Conservation (phyloP, 2,888 invertebrate genomes). For the Lysandra coridon region DNA sequence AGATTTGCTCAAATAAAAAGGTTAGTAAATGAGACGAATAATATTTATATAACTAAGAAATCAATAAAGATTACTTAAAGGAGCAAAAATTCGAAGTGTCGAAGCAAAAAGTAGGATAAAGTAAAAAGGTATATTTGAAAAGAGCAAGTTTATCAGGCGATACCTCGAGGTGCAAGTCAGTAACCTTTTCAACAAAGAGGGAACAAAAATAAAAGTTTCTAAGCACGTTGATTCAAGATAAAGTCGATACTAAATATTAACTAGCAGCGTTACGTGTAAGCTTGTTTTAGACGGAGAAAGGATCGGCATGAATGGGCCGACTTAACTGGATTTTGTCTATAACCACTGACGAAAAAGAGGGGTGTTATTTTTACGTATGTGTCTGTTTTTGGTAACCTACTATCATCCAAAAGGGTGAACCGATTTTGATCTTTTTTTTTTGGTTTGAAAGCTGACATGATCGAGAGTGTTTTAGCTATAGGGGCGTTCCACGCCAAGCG, state of each 20-base stretch:
- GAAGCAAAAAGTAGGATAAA: background rate
- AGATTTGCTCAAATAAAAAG: too few relatives aligned
- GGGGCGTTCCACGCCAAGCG: too few relatives aligned
- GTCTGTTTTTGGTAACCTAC: too few relatives aligned
- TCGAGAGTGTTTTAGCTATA: too few relatives aligned
- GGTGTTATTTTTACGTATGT: too few relatives aligned
- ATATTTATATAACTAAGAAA: too few relatives aligned
- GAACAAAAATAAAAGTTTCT: slow-evolving; percentile 2
- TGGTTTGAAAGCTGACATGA: too few relatives aligned
- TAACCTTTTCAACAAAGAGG: background rate
- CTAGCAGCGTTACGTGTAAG: background rate
- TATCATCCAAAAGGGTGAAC: too few relatives aligned
- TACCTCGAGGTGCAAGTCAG: background rate
- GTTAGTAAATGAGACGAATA: too few relatives aligned
- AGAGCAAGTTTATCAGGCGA: background rate
- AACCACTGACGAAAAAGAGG: too few relatives aligned
- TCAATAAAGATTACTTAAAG: too few relatives aligned
- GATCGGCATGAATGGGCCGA: background rate
- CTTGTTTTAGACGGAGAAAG: background rate
- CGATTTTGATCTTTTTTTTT: too few relatives aligned
- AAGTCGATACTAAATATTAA: background rate
- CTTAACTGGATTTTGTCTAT: background rate
- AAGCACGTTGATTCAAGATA: background rate
- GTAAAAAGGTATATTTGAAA: background rate
- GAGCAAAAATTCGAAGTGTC: background rate